Evolutionary conservation across 2,888 invertebrate genomes (phyloP), one percentile per base, ranked within the genome.

Genomic region (Lasioglossum zephyrum): DNA sequence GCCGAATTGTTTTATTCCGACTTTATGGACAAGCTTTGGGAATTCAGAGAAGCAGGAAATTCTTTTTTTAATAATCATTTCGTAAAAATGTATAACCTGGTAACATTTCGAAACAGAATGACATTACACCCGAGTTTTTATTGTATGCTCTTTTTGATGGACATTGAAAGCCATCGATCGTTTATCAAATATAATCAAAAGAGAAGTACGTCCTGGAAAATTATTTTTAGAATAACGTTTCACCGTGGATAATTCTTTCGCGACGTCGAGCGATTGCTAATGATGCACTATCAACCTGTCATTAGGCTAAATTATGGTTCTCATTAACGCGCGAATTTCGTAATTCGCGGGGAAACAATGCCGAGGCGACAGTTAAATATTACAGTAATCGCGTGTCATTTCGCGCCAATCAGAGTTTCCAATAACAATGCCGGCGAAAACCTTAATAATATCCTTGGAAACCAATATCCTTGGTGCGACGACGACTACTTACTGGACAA

Each of bases 271-370:
- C 53, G 73, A 86, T 88, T 84, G 69, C 69, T 31, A 57, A 81
- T 73, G 82, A 81, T 74, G 73, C 77, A 31, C 66, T 79, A 79
- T 88, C 83, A 63, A 73, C 39, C 53, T 53, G 73, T 85, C 76
- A 79, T 84, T 77, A n/a, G 77, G 31, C 76, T 18, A 80, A 80
- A 70, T 77, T 79, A 84, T 63, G 36, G 70, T 60, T n/a, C 79
- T 77, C 57, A 73, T 79, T 83, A 81, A 36, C 41, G 41, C 36
- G 36, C 39, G 66, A 66, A 78, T 74, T 57, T 57, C 36, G 70
- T 57, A 86, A 80, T 72, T 41, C 16, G 22, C 79, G 18, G n/a
- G 31, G 39, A 60, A 60, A 81, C 79, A 86, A 84, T 85, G 57
- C n/a, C 57, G 41, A 57, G 9, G 41, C 44, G n/a, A 69, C 8